Evolutionary conservation across 2,797 vertebrate species (phyloP), one percentile per base, ranked within the genome.

Genomic region (Luscinia megarhynchos): DNA sequence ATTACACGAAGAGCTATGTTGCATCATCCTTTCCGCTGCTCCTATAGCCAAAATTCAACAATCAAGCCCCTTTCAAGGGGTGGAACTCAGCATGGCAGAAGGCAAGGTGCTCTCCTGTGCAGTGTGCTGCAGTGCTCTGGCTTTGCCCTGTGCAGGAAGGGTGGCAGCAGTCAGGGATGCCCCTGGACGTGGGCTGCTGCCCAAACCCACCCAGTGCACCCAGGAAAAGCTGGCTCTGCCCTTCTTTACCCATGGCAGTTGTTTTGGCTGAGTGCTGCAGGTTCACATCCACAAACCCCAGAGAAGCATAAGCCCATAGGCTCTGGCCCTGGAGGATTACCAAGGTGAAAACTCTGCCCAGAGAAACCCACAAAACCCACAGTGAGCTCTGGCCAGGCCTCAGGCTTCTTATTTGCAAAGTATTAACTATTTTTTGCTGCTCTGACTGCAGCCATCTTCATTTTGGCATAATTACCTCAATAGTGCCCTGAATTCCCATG

Each of bases 381-480:
- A 34, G n/a, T 2, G 4, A 69, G 29, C 45, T 40, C 9, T 34
- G n/a, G 41, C 29, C 1, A 0, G n/a, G 12, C 45, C 27, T 61
- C 8, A 1, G 30, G 11, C 26, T 87, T 50, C 32, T 73, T 62
- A 43, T 91, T 85, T 40, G 17, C 68, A n/a, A 64, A 75, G 21
- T 41, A 19, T 43, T 74, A 88, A 74, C 22, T 63, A 36, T 16
- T 61, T 38, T 74, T 90, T 58, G 46, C 66, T 87, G 26, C 8
- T 93, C 38, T 40, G 27, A 69, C 62, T 66, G 32, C 54, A 79
- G 22, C 23, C 38, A 63, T 63, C 51, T 83, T 88, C 32, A 77
- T 84, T 91, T 93, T 79, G 32, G 34, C 7, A 15, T 90, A 91
- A 93, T 94, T 95, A 68, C 84, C 48, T 93, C 85, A 45, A 54